These are phyloP conservation scores for Hemichromis elongatus DNA, from an alignment of 2,113 vertebrate species.

Conservation along the genomic window DNA sequence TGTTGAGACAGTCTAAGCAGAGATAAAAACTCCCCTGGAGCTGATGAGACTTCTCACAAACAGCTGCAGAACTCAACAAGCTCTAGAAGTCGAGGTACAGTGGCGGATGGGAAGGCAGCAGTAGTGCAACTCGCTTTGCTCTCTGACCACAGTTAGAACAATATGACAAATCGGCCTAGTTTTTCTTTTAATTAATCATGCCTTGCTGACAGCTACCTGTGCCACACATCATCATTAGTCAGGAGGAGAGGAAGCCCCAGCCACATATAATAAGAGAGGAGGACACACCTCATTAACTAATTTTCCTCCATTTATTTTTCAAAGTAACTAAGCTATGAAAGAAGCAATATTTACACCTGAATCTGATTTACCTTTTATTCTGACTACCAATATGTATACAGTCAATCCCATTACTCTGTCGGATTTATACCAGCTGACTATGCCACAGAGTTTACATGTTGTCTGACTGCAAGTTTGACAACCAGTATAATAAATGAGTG, in stretches of 20 bases:
- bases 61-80: background rate
- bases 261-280: slow-evolving; percentile 58
- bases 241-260: slow-evolving; percentile 46
- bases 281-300: slow-evolving; percentile 70
- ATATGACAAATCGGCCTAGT: slow-evolving; percentile 71
- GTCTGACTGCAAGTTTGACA: background rate
- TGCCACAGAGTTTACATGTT: background rate
- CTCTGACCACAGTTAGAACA: slow-evolving; percentile 57
- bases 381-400: background rate
- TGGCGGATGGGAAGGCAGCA: background rate
- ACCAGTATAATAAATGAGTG: background rate
- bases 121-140: background rate
- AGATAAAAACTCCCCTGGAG: background rate
- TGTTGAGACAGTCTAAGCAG: slow-evolving; percentile 13
- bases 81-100: background rate
- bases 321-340: slow-evolving; percentile 29
- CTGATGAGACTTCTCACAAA: slow-evolving; percentile 15
- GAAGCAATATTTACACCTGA: slow-evolving; percentile 17
- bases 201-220: slow-evolving; percentile 70
- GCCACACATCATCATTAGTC: slow-evolving; percentile 70
- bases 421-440: background rate
- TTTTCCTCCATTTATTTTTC: slow-evolving; percentile 55
- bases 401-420: background rate
- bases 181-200: slow-evolving; percentile 73
- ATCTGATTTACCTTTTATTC: background rate